A percentile compares a stretch with the other conserved stretches of the same genome.
Evolutionary conservation across 2,888 invertebrate species (phyloP).

Genomic region (Stratiomys singularior): DNA sequence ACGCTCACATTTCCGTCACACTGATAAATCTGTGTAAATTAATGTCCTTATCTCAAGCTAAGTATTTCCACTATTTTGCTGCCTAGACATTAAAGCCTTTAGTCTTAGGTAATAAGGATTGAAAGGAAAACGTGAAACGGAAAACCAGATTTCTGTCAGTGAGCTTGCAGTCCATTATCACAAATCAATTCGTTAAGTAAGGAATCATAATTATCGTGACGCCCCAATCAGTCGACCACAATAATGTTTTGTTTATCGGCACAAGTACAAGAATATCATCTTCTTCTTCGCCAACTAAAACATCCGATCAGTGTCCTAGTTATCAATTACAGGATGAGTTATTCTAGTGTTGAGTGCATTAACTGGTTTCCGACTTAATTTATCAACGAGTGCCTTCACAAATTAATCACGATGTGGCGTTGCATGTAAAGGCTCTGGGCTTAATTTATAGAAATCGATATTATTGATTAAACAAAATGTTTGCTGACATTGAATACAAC

Average conservation of each 20-base stretch:
- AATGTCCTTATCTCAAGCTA: no score
- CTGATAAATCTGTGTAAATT: no score
- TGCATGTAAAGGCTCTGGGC: not conserved
- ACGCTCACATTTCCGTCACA: no score
- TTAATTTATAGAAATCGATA: slow-evolving; percentile 21
- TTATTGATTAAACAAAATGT: slow-evolving; percentile 4
- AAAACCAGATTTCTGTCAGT: no score
- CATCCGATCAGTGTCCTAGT: not conserved
- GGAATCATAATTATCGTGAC: no score
- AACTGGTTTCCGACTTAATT: not conserved
- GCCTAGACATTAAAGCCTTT: no score
- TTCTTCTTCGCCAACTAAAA: not conserved
- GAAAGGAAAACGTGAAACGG: no score
- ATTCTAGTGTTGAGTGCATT: not conserved
- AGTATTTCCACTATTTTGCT: no score
- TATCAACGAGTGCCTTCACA: not conserved
- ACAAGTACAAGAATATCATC: slow-evolving; percentile 11
- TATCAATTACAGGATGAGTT: not conserved
- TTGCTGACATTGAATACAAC: slow-evolving; percentile 29
- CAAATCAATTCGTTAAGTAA: no score
- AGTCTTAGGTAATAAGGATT: no score
- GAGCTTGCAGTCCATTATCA: no score
- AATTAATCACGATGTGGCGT: not conserved
- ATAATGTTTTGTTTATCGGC: not conserved
- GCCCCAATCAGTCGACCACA: no score